phyloP scores from a whole-genome alignment of 2,797 vertebrate genomes.

The Australoheros facetus region DNA sequence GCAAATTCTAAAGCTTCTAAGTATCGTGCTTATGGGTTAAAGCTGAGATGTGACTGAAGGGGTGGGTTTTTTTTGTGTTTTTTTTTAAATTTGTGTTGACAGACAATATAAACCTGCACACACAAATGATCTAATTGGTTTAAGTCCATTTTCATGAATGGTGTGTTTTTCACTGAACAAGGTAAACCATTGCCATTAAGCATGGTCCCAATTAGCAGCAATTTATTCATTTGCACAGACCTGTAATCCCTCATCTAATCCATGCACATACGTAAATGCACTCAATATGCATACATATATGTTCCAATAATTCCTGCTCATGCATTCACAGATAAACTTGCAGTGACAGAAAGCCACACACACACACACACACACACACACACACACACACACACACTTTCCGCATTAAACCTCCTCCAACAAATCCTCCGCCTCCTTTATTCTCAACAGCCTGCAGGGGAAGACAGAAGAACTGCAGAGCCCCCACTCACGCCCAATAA shows the following conservation, averaged over 20 bases:
- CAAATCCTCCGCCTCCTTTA: slow-evolving; percentile 10
- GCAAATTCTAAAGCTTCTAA: not conserved
- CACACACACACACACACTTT: not conserved
- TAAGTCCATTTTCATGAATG: slow-evolving; percentile 23
- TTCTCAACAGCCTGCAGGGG: slow-evolving; percentile 7
- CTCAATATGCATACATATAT: not conserved
- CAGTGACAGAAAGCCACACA: not conserved
- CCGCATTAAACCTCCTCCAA: slow-evolving; percentile 8
- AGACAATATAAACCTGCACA: slow-evolving; percentile 4
- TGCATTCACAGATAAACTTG: not conserved
- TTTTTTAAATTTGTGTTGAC: not conserved
- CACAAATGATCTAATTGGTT: slow-evolving; percentile 12
- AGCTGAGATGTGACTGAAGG: not conserved
- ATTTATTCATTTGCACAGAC: slow-evolving; percentile 2
- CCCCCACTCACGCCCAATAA: slow-evolving; percentile 19
- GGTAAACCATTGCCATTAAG: slow-evolving; percentile 2
- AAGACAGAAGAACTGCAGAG: not conserved
- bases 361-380: too few relatives aligned
- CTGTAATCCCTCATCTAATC: not conserved
- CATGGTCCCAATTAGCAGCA: not conserved
- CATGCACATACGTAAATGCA: not conserved
- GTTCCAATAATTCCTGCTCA: not conserved
- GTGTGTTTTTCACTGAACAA: slow-evolving; percentile 18
- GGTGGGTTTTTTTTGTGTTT: not conserved
- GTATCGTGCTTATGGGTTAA: not conserved